Conservation (phyloP, 2,797 vertebrate species). For the Lates japonicus region DNA sequence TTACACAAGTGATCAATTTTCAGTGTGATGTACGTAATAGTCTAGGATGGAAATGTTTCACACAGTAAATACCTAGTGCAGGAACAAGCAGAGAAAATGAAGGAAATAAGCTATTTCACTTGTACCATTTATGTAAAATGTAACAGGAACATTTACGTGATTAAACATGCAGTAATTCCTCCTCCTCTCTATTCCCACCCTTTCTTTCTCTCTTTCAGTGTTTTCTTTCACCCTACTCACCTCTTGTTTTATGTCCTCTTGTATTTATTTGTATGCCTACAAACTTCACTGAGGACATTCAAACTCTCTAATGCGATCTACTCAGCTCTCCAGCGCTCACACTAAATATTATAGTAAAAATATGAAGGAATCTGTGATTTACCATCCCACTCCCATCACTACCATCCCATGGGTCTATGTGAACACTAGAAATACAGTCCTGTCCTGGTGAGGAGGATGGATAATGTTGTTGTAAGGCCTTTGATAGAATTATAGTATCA, state of each 20-base stretch:
- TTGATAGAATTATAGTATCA: conserved; percentile 58
- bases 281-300: conserved; percentile 17
- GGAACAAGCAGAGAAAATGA: background rate
- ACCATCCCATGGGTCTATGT: conserved; percentile 15
- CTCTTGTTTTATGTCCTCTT: conserved; percentile 14
- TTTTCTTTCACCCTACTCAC: background rate
- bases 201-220: background rate
- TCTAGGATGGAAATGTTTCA: background rate
- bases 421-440: conserved; percentile 22
- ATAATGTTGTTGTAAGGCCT: conserved; percentile 53
- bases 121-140: background rate
- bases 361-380: conserved; percentile 32
- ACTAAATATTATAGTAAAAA: background rate
- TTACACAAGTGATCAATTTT: background rate
- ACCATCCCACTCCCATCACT: conserved; percentile 19
- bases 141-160: background rate
- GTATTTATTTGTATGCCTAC: background rate
- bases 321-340: background rate
- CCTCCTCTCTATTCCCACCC: background rate
- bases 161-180: background rate
- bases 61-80: background rate
- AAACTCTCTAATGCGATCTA: conserved; percentile 33
- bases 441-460: conserved; percentile 44
- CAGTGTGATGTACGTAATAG: background rate
- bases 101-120: background rate